Conservation (phyloP, 2,113 vertebrate genomes). For the Dascyllus trimaculatus region DNA sequence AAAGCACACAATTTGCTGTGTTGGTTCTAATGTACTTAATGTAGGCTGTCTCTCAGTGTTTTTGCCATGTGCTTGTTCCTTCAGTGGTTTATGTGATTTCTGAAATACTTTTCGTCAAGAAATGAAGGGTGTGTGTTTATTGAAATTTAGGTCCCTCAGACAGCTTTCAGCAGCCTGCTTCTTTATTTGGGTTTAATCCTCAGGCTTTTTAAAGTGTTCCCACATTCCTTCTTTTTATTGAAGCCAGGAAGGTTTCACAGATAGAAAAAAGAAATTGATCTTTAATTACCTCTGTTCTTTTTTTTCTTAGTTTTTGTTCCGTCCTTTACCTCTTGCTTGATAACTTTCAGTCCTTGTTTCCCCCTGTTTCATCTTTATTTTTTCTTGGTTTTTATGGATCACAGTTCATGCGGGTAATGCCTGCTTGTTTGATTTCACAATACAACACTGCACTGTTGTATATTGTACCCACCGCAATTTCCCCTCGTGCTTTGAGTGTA, state of each 20-base stretch:
- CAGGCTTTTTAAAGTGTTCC: constrained; percentile 18
- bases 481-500: background rate
- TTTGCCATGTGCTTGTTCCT: constrained; percentile 13
- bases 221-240: constrained; percentile 15
- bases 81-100: constrained; percentile 18
- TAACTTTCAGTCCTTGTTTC: constrained; percentile 14
- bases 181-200: constrained; percentile 41
- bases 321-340: background rate
- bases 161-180: constrained; percentile 43
- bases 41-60: constrained; percentile 4
- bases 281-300: background rate
- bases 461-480: background rate
- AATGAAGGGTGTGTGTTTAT: constrained; percentile 5
- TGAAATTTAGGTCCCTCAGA: background rate
- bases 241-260: constrained; percentile 10
- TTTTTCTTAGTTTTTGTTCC: background rate
- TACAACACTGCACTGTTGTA: background rate
- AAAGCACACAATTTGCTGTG: constrained; percentile 3
- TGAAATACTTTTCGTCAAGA: constrained; percentile 15
- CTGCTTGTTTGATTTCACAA: constrained; percentile 2
- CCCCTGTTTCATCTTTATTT: background rate
- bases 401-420: background rate
- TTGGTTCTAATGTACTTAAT: constrained; percentile 20
- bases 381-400: background rate
- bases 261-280: background rate